A percentile compares a stretch with the other conserved stretches of the same genome.
Conservation (phyloP, 2,888 invertebrate genomes). For the Helicoverpa assulta region DNA sequence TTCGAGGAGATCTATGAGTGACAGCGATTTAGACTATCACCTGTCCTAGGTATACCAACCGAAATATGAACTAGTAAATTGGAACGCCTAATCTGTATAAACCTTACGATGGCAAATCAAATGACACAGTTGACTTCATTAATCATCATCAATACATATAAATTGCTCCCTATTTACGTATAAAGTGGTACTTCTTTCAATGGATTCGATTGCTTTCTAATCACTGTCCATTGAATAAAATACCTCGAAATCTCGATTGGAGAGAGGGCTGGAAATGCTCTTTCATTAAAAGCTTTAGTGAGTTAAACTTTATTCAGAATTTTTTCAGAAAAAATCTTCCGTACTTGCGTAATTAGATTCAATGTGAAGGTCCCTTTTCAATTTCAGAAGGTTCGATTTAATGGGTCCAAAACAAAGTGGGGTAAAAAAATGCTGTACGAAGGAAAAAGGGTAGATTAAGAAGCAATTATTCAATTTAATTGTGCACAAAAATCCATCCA, state of each 20-base stretch:
- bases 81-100: no score
- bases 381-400: background rate
- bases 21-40: no score
- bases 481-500: background rate
- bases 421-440: background rate
- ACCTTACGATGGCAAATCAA: no score
- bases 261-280: background rate
- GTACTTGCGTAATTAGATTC: background rate
- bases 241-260: background rate
- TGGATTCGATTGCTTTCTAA: conserved; percentile 1
- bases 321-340: background rate
- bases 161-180: background rate
- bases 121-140: background rate
- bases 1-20: no score
- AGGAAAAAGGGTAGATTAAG: no score
- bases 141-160: background rate
- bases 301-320: background rate
- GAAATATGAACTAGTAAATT: no score
- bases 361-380: background rate
- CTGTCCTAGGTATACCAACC: no score
- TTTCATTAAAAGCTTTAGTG: background rate
- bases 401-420: background rate
- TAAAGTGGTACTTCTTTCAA: background rate
- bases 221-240: background rate
- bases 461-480: background rate